A percentile compares a stretch with the other conserved stretches of the same genome.
phyloP scores from a whole-genome alignment of 2,113 vertebrate species.

The Chamaea fasciata region DNA sequence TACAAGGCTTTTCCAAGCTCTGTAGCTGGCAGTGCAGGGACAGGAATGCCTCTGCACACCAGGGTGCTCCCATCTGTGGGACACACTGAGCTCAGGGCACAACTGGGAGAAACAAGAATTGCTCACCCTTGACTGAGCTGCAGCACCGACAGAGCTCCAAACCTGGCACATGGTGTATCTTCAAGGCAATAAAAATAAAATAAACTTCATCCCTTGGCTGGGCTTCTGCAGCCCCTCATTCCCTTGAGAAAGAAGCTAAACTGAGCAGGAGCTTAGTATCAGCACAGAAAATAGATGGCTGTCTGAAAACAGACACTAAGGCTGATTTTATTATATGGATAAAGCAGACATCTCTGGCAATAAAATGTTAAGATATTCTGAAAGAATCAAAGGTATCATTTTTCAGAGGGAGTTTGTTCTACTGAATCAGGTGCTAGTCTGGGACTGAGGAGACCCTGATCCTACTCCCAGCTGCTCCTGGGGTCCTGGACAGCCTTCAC shows the following conservation, averaged over 20 bases:
- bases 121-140: neutral
- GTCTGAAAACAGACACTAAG: neutral
- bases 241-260: neutral
- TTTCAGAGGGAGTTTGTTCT: neutral
- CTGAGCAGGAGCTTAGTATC: neutral
- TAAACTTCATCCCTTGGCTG: neutral
- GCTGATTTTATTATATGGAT: neutral
- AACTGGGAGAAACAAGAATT: neutral
- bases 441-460: neutral
- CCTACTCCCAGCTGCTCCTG: neutral
- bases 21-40: neutral
- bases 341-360: neutral
- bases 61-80: neutral
- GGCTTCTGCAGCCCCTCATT: neutral
- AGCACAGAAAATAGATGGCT: neutral
- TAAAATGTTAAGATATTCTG: neutral
- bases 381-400: neutral
- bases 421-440: neutral
- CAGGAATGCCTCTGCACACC: rapidly evolving
- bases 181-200: neutral
- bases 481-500: neutral
- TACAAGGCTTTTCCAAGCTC: rapidly evolving
- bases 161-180: neutral
- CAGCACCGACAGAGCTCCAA: neutral
- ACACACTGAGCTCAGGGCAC: rapidly evolving